Conservation (phyloP, 2,888 invertebrate genomes). For the Callinectes sapidus region DNA sequence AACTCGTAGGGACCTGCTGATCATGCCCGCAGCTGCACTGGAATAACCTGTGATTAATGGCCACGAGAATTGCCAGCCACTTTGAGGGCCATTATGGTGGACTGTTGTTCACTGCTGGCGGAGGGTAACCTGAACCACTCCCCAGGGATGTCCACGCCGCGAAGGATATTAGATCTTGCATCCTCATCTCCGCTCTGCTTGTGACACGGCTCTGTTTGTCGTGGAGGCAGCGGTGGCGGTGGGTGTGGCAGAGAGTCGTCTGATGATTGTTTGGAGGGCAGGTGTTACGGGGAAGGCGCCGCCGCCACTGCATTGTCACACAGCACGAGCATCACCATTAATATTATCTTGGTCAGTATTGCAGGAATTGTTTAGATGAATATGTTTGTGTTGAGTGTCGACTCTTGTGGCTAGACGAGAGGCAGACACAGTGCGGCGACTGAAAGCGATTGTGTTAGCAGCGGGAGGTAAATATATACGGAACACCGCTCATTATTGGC, state of each 20-base stretch:
- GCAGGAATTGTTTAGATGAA: not conserved
- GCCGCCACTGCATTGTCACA: not conserved
- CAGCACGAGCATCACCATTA: not conserved
- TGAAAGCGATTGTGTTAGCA: not conserved
- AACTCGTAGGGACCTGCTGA: not conserved
- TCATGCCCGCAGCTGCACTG: slow-evolving; percentile 26
- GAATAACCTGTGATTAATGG: slow-evolving; percentile 28
- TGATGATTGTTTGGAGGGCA: not conserved
- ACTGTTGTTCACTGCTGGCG: not conserved
- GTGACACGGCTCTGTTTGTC: not conserved
- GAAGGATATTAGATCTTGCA: not conserved
- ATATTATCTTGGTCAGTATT: not conserved
- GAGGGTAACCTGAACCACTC: not conserved
- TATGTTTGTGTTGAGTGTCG: not conserved
- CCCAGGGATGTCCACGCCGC: not conserved
- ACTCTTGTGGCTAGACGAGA: not conserved
- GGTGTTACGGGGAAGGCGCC: not conserved
- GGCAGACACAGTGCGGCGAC: not conserved
- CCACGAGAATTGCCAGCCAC: not conserved
- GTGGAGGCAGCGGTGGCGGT: not conserved
- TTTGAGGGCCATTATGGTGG: slow-evolving; percentile 2
- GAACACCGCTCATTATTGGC: not conserved
- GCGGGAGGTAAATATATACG: not conserved
- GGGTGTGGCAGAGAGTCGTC: not conserved
- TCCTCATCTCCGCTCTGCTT: not conserved